phyloP scores from a whole-genome alignment of 2,888 invertebrate genomes.

The Phalera bucephala region DNA sequence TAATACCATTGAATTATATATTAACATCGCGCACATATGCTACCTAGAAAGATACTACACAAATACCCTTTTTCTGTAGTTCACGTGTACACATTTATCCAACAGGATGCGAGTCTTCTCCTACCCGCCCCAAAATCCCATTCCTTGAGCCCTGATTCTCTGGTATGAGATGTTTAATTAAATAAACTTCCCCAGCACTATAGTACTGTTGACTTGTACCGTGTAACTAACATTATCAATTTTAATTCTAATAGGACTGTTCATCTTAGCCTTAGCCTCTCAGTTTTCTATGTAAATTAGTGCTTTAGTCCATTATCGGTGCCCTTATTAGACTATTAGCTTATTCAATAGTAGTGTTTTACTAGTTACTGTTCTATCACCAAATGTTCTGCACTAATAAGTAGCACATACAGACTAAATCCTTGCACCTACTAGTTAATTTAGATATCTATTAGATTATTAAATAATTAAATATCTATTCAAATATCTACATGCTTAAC shows the following conservation, averaged over 20 bases:
- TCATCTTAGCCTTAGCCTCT: constrained; percentile 42
- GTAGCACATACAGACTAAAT: constrained; percentile 16
- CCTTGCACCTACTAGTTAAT: constrained; percentile 20
- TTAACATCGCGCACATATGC: too few species aligned
- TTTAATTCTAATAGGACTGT: constrained; percentile 32
- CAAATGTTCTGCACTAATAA: constrained; percentile 16
- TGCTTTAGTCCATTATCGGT: not conserved
- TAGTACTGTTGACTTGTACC: constrained; percentile 27
- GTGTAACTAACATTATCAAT: constrained; percentile 43
- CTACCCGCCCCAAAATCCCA: constrained; percentile 22
- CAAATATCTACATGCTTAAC: not conserved
- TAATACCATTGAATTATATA: too few species aligned
- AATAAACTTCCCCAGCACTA: constrained; percentile 33
- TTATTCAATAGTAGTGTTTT: constrained; percentile 12
- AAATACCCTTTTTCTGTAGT: too few species aligned
- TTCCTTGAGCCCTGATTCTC: constrained; percentile 22
- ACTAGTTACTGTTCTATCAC: constrained; percentile 17
- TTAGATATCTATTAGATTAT: too few species aligned
- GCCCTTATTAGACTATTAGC: constrained; percentile 2
- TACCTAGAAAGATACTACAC: too few species aligned
- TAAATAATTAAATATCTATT: constrained; percentile 11
- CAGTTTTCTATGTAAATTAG: constrained; percentile 3
- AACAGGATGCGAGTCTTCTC: constrained; percentile 23
- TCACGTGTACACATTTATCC: constrained; percentile 10
- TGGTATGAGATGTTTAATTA: constrained; percentile 32